Percentiles rank a stretch among this genome's conserved stretches.
phyloP scores from a whole-genome alignment of 35 echinoderm and acorn worm species.

The Eucidaris tribuloides region DNA sequence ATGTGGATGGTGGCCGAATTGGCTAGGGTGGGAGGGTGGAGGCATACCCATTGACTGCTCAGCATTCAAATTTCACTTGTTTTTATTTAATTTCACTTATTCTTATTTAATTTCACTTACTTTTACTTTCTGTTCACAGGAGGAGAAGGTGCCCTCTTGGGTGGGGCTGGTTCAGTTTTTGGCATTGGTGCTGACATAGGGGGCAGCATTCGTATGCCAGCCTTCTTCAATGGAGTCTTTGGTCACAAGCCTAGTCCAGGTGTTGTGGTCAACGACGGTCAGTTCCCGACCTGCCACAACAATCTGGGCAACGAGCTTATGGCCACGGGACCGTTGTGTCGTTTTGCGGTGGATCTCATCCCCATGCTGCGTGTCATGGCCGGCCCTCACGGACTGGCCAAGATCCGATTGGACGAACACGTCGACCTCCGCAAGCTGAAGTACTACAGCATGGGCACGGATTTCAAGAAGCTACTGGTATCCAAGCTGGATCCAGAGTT shows the following conservation, averaged over 20 bases:
- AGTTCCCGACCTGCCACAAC: conserved; percentile 62
- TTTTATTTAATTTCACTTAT: too few relatives aligned
- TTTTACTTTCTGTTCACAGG: too few relatives aligned
- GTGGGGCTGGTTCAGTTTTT: conserved; percentile 78
- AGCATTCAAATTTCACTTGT: too few relatives aligned
- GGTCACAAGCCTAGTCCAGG: conserved; percentile 90
- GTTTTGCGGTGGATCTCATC: conserved; percentile 73
- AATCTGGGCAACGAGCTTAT: conserved; percentile 41
- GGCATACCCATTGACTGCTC: too few relatives aligned
- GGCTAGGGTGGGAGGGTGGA: too few relatives aligned
- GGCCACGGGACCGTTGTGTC: conserved; percentile 76
- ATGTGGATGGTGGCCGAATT: too few relatives aligned
- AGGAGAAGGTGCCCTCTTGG: conserved; percentile 83
- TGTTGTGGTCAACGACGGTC: conserved; percentile 71
- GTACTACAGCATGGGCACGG: conserved; percentile 78
- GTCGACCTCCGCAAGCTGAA: conserved; percentile 67
- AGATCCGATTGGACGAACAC: conserved; percentile 54
- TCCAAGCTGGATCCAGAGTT: conserved; percentile 74
- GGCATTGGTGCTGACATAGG: conserved; percentile 93
- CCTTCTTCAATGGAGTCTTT: conserved; percentile 97
- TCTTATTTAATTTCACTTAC: too few relatives aligned
- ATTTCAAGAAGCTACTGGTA: conserved; percentile 36
- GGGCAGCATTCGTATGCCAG: conserved; percentile 95
- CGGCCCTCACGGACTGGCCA: conserved; percentile 49
- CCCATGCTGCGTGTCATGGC: conserved; percentile 85